phyloP scores from a whole-genome alignment of 2,113 vertebrate species.

The Festucalex cinctus region DNA sequence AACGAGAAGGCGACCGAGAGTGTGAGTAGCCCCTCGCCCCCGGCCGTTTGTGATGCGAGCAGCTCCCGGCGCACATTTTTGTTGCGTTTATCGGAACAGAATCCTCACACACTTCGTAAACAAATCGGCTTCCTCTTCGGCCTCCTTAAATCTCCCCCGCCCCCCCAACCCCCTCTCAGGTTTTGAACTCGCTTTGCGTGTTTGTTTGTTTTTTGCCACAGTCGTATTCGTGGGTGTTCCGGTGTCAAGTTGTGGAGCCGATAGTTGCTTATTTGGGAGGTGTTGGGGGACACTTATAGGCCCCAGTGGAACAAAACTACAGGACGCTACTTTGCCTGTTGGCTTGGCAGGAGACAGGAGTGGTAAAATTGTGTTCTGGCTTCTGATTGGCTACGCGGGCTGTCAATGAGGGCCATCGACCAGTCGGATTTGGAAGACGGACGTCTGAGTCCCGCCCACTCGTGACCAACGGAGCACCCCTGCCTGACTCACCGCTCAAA shows the following conservation, averaged over 20 bases:
- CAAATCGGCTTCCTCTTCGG: conserved; percentile 29
- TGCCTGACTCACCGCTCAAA: conserved; percentile 15
- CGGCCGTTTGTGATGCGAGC: not conserved
- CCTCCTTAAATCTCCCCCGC: not conserved
- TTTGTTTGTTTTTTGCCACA: not conserved
- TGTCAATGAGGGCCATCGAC: conserved; percentile 40
- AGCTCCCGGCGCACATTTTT: not conserved
- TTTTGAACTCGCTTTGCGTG: not conserved
- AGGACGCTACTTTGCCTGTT: conserved; percentile 45
- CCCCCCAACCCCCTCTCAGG: too few relatives aligned
- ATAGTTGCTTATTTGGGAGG: not conserved
- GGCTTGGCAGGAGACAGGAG: conserved; percentile 46
- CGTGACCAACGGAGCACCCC: conserved; percentile 10
- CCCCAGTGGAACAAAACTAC: conserved; percentile 54
- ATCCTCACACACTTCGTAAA: conserved; percentile 38
- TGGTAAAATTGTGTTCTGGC: conserved; percentile 12
- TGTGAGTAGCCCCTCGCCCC: too few relatives aligned
- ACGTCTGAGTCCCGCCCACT: conserved; percentile 30
- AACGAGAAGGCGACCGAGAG: conserved; percentile 92
- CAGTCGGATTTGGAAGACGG: conserved; percentile 49
- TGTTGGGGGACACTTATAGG: conserved; percentile 24
- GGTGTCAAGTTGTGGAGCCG: not conserved
- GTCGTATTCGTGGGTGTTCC: not conserved
- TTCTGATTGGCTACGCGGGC: conserved; percentile 35
- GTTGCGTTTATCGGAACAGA: not conserved